These are phyloP conservation scores for Drosophila heteroneura DNA, from an alignment of 2,888 invertebrate genomes.

Conservation along the genomic window DNA sequence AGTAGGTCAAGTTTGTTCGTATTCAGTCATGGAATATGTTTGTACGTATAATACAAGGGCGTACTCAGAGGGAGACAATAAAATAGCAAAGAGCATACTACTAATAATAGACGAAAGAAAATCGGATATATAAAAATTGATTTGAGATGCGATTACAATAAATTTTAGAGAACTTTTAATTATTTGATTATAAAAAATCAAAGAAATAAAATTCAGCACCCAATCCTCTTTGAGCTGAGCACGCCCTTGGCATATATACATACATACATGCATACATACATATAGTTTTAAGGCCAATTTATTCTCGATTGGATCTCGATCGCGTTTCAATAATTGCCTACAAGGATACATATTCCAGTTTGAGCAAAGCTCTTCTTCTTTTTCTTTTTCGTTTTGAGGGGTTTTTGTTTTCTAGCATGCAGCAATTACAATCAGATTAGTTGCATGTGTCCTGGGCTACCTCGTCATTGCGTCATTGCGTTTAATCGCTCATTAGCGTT, in stretches of 20 bases:
- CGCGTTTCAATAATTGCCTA: conserved; percentile 70
- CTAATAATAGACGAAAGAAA: too few species aligned
- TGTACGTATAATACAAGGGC: not conserved
- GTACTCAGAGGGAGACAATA: not conserved
- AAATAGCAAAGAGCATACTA: not conserved
- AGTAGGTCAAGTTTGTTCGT: not conserved
- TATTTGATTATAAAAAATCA: not conserved
- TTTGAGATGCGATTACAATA: not conserved
- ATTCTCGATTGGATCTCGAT: conserved; percentile 61
- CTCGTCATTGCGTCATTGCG: not conserved
- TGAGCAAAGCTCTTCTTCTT: conserved; percentile 14
- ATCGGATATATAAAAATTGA: not conserved
- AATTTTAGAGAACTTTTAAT: not conserved
- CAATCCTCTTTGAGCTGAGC: not conserved
- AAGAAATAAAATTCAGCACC: not conserved
- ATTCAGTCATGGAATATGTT: not conserved
- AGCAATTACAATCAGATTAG: conserved; percentile 76
- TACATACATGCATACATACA: not conserved
- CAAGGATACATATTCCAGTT: conserved; percentile 43
- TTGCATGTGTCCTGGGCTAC: conserved; percentile 48
- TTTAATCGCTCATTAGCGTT: not conserved
- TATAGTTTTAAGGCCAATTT: conserved; percentile 48
- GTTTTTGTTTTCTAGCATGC: conserved; percentile 57
- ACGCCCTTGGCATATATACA: not conserved
- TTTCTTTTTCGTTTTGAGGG: conserved; percentile 55